Evolutionary conservation across 2,888 invertebrate genomes (phyloP).

Genomic region (Pristionchus mayeri): DNA sequence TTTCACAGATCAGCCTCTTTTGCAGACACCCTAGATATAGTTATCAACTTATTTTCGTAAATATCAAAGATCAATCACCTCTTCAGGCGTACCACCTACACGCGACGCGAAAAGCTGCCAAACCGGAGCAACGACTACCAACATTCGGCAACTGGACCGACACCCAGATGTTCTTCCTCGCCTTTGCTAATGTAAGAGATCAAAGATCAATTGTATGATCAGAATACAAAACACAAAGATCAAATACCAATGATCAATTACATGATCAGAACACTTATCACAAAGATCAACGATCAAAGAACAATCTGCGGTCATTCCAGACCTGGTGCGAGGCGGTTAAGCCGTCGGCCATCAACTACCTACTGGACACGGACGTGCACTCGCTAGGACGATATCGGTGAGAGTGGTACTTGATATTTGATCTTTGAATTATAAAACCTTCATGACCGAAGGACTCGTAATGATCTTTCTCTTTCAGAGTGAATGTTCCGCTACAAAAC

Average conservation of each 20-base stretch:
- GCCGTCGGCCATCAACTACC: conserved; percentile 65
- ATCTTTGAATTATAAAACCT: neutral
- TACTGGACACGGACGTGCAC: conserved; percentile 69
- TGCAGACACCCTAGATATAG: too few relatives aligned
- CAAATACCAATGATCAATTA: neutral
- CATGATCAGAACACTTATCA: too few relatives aligned
- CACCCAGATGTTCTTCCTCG: conserved; percentile 78
- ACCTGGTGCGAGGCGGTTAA: conserved; percentile 71
- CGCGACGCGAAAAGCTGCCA: conserved; percentile 52
- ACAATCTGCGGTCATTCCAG: conserved; percentile 58
- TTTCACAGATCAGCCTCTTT: too few relatives aligned
- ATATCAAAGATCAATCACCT: neutral
- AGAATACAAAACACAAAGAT: neutral
- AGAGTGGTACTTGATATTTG: neutral
- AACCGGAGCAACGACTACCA: conserved; percentile 69
- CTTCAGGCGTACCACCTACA: conserved; percentile 61
- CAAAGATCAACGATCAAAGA: neutral
- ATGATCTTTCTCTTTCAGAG: conserved; percentile 56
- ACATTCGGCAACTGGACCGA: conserved; percentile 76
- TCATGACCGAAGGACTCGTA: too few relatives aligned
- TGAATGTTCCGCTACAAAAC: conserved; percentile 74
- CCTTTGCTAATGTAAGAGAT: conserved; percentile 76
- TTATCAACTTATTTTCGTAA: neutral
- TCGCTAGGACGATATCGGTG: conserved; percentile 66
- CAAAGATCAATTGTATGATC: neutral